A percentile compares a stretch with the other conserved stretches of the same genome.
Conservation (phyloP, 2,888 invertebrate genomes). For the Lapara coniferarum region DNA sequence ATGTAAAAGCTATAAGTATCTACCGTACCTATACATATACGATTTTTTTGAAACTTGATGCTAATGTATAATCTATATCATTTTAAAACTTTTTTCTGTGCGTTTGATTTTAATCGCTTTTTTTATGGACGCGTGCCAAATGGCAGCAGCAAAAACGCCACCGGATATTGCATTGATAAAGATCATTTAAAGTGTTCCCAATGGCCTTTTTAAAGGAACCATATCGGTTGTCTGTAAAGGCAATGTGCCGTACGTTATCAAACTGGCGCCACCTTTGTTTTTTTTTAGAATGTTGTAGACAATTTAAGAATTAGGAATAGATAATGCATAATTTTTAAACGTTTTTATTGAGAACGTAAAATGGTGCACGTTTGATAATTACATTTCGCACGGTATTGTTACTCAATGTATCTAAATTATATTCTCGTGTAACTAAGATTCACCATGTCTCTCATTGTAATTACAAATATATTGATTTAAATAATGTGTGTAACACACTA, state of each 20-base stretch:
- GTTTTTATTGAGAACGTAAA: background rate
- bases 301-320: background rate
- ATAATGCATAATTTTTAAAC: background rate
- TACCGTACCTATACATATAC: too few species aligned
- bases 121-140: slow-evolving; percentile 62
- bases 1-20: too few species aligned
- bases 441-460: too few species aligned
- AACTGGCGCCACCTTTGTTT: slow-evolving; percentile 66
- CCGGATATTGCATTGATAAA: slow-evolving; percentile 59
- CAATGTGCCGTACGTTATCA: slow-evolving; percentile 52
- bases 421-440: too few species aligned
- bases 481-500: too few species aligned
- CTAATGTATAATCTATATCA: too few species aligned
- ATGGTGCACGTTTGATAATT: too few species aligned
- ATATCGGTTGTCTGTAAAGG: slow-evolving; percentile 53
- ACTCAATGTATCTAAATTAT: too few species aligned
- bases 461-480: too few species aligned
- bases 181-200: slow-evolving; percentile 58
- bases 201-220: slow-evolving; percentile 53
- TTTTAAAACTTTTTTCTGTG: background rate
- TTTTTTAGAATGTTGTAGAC: slow-evolving; percentile 36
- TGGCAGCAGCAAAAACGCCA: slow-evolving; percentile 51
- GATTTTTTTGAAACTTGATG: too few species aligned
- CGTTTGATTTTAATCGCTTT: slow-evolving; percentile 3
- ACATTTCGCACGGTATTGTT: too few species aligned